Conservation (phyloP, 2,797 vertebrate genomes). For the Dipus sagitta region DNA sequence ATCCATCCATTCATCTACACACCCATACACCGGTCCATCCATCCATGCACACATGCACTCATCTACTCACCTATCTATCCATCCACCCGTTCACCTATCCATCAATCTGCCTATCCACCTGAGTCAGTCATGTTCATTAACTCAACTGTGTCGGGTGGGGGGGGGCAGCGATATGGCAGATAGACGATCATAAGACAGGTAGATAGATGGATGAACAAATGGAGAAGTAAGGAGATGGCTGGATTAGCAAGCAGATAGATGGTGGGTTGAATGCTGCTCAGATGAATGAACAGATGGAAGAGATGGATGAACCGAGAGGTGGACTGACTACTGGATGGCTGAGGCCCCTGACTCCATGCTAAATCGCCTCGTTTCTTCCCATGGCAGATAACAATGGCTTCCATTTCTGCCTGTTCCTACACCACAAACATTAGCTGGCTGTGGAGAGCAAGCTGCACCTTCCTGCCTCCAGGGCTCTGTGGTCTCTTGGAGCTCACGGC, state of each 20-base stretch:
- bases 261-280: neutral
- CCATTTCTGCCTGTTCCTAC: neutral
- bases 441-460: neutral
- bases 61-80: neutral
- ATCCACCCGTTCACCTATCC: neutral
- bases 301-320: neutral
- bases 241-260: neutral
- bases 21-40: neutral
- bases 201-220: neutral
- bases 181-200: neutral
- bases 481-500: neutral
- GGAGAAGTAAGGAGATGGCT: neutral
- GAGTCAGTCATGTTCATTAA: accelerated
- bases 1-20: neutral
- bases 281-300: neutral
- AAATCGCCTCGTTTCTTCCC: slow-evolving; percentile 2
- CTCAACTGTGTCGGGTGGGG: neutral
- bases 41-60: no score
- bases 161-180: neutral
- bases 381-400: neutral
- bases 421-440: neutral
- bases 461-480: neutral
- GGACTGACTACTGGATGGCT: neutral
- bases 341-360: neutral
- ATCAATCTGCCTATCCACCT: no score